Evolutionary conservation across 2,888 invertebrate species (phyloP).

Genomic region (Eupithecia insigniata): DNA sequence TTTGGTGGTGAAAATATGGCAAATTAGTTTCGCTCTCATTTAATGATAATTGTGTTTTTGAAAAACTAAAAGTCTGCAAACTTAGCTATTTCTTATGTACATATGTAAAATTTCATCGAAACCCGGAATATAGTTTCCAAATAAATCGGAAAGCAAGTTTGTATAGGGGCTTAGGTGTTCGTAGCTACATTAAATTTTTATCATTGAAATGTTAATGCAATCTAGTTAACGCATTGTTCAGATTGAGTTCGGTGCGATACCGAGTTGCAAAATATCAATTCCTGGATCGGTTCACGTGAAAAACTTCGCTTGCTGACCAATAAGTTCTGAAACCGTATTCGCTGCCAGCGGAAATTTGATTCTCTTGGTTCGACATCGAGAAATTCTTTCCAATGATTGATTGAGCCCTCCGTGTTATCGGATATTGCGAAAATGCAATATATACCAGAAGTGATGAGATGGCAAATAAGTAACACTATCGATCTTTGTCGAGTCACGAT

Average conservation of each 20-base stretch:
- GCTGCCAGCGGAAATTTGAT: slow-evolving; percentile 36
- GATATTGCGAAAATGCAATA: slow-evolving; percentile 34
- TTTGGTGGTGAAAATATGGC: too few species aligned
- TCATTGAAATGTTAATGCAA: background rate
- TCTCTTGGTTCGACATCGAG: slow-evolving; percentile 30
- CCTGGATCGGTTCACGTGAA: background rate
- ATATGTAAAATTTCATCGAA: too few species aligned
- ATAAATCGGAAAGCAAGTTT: too few species aligned
- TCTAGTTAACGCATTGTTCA: background rate
- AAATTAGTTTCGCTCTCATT: too few species aligned
- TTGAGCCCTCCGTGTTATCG: slow-evolving; percentile 29
- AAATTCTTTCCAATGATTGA: slow-evolving; percentile 34
- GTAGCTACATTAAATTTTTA: too few species aligned
- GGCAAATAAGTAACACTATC: slow-evolving; percentile 9
- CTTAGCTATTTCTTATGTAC: too few species aligned
- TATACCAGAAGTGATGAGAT: slow-evolving; percentile 18
- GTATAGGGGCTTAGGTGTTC: too few species aligned
- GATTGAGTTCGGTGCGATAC: background rate
- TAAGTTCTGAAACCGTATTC: slow-evolving; percentile 31
- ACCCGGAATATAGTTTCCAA: too few species aligned
- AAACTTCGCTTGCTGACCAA: slow-evolving; percentile 22
- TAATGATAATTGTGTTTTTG: too few species aligned
- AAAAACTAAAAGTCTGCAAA: too few species aligned
- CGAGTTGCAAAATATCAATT: background rate
- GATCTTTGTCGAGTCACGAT: slow-evolving; percentile 14